phyloP scores from a whole-genome alignment of 2,113 vertebrate species.

The Protomyctophum bolini region DNA sequence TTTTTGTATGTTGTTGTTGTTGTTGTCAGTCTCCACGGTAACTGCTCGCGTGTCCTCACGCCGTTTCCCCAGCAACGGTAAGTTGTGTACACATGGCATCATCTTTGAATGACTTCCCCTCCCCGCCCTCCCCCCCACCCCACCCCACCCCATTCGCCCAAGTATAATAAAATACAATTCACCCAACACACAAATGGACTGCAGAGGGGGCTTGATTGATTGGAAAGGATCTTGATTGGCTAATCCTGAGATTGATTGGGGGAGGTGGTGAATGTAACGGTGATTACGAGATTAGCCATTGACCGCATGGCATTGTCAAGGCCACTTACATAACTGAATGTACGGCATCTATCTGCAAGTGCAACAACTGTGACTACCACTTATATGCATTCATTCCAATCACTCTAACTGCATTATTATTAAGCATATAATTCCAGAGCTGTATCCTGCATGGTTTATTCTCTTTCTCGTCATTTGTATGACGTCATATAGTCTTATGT shows the following conservation, averaged over 20 bases:
- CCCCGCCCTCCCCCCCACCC: slow-evolving; percentile 8
- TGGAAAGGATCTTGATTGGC: slow-evolving; percentile 64
- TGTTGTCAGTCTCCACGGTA: slow-evolving; percentile 88
- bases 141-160: slow-evolving; percentile 68
- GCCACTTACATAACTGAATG: slow-evolving; percentile 75
- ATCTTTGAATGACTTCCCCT: slow-evolving; percentile 81
- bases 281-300: slow-evolving; percentile 70
- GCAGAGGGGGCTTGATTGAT: slow-evolving; percentile 39
- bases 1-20: slow-evolving; percentile 87
- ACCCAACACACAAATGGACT: slow-evolving; percentile 67
- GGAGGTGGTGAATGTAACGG: slow-evolving; percentile 73
- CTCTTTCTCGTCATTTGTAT: slow-evolving; percentile 71
- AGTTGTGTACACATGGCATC: slow-evolving; percentile 86
- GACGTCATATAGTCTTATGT: slow-evolving; percentile 68
- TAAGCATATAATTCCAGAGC: slow-evolving; percentile 68
- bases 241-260: slow-evolving; percentile 70
- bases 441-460: slow-evolving; percentile 78
- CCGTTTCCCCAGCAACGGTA: slow-evolving; percentile 85
- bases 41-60: slow-evolving; percentile 86
- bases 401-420: slow-evolving; percentile 76
- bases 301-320: slow-evolving; percentile 73
- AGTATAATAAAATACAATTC: slow-evolving; percentile 63
- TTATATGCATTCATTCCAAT: slow-evolving; percentile 77
- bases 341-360: slow-evolving; percentile 77
- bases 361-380: slow-evolving; percentile 75